phyloP scores from a whole-genome alignment of 2,888 invertebrate species.

The Argynnis bischoffii region DNA sequence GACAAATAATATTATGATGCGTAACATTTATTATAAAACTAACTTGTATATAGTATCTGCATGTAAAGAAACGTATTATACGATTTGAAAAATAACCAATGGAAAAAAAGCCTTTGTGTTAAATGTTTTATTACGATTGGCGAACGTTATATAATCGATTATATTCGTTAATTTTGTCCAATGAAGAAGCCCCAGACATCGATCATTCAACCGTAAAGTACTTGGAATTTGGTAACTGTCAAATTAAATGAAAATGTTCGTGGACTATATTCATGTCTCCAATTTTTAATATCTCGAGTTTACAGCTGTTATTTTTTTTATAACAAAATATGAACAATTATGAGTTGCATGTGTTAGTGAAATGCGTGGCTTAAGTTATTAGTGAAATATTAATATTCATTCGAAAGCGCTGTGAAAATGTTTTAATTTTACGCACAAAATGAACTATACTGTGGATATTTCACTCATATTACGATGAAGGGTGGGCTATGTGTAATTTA shows the following conservation, averaged over 20 bases:
- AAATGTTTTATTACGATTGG: constrained; percentile 70
- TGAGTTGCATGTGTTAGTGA: constrained; percentile 39
- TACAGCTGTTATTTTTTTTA: constrained; percentile 36
- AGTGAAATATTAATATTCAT: constrained; percentile 46
- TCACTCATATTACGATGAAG: constrained; percentile 83
- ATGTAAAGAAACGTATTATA: constrained; percentile 47
- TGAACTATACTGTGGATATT: constrained; percentile 76
- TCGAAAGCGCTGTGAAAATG: constrained; percentile 60
- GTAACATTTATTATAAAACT: not conserved
- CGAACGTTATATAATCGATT: constrained; percentile 45
- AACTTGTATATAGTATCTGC: constrained; percentile 29
- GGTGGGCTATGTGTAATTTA: constrained; percentile 82
- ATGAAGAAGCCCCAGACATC: constrained; percentile 43
- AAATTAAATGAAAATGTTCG: constrained; percentile 54
- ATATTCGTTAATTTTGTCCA: constrained; percentile 44
- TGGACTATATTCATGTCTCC: constrained; percentile 42
- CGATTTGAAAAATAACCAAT: constrained; percentile 49
- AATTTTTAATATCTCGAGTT: constrained; percentile 37
- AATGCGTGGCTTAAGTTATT: constrained; percentile 47
- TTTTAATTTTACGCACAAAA: constrained; percentile 75
- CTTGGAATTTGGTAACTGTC: constrained; percentile 58
- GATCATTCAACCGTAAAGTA: constrained; percentile 43
- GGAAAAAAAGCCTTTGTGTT: constrained; percentile 47
- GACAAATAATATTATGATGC: not conserved
- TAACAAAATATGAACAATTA: constrained; percentile 33